Evolutionary conservation across 2,888 invertebrate species (phyloP).

Genomic region (Cordilura impudica): DNA sequence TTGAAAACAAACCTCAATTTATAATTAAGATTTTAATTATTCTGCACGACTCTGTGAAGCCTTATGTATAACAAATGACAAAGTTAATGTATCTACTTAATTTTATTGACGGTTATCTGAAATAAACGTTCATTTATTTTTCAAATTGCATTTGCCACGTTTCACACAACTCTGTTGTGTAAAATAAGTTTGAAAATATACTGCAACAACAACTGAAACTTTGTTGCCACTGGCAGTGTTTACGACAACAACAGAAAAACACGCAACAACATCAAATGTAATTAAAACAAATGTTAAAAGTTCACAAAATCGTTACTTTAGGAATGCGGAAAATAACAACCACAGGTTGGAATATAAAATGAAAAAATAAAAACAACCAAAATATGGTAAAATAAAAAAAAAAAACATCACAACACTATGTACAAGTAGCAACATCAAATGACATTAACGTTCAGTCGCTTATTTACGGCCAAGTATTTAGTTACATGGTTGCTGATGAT

Average conservation of each 20-base stretch:
- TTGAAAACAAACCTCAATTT: no score
- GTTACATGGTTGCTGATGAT: not conserved
- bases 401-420: constrained; percentile 23
- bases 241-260: constrained; percentile 16
- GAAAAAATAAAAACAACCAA: no score
- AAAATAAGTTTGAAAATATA: constrained; percentile 30
- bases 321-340: constrained; percentile 10
- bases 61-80: no score
- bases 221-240: not conserved
- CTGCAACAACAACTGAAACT: not conserved
- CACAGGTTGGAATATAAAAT: constrained; percentile 6
- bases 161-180: constrained; percentile 39
- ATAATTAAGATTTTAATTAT: no score
- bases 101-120: no score
- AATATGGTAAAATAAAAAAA: constrained; percentile 14
- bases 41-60: no score
- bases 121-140: not conserved
- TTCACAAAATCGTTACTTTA: constrained; percentile 16
- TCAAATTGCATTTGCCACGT: constrained; percentile 42
- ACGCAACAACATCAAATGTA: constrained; percentile 48
- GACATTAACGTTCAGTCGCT: constrained; percentile 41
- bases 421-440: constrained; percentile 33
- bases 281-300: constrained; percentile 58
- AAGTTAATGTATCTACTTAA: no score
- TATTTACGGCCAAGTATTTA: not conserved